Conservation (phyloP, 2,888 invertebrate species). For the Trichopoda pennipes region DNA sequence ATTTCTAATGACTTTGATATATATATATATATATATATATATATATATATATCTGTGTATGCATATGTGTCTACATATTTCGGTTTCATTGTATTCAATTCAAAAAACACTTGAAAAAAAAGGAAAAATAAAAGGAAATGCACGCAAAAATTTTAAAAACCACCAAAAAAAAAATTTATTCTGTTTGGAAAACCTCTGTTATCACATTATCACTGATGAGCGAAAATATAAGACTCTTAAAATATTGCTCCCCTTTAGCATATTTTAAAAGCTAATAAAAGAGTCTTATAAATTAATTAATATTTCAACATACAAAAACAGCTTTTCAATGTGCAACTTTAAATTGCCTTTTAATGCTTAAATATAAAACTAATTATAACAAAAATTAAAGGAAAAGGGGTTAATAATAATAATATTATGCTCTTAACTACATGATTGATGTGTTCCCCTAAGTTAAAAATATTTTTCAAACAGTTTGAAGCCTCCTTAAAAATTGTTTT, state of each 20-base stretch:
- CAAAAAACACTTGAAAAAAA: slow-evolving; percentile 21
- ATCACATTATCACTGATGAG: neutral
- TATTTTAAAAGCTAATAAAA: neutral
- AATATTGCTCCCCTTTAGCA: neutral
- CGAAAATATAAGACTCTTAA: neutral
- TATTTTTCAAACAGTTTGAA: too few species aligned
- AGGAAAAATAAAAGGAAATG: neutral
- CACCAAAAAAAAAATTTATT: neutral
- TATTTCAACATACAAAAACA: neutral
- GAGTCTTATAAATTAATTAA: slow-evolving; percentile 16
- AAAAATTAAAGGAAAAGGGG: too few species aligned
- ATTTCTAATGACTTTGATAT: slow-evolving; percentile 36
- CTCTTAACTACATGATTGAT: too few species aligned
- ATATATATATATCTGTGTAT: too few species aligned
- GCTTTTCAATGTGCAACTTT: slow-evolving; percentile 27
- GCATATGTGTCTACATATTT: neutral
- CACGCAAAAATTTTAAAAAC: neutral
- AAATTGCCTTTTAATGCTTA: slow-evolving; percentile 14
- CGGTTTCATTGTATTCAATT: neutral
- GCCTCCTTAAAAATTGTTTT: too few species aligned
- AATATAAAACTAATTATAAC: neutral
- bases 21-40: too few species aligned
- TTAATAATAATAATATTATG: too few species aligned
- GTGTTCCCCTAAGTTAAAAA: neutral
- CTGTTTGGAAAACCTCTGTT: neutral